Conservation (phyloP, 2,113 vertebrate genomes). For the Leiothrix lutea region DNA sequence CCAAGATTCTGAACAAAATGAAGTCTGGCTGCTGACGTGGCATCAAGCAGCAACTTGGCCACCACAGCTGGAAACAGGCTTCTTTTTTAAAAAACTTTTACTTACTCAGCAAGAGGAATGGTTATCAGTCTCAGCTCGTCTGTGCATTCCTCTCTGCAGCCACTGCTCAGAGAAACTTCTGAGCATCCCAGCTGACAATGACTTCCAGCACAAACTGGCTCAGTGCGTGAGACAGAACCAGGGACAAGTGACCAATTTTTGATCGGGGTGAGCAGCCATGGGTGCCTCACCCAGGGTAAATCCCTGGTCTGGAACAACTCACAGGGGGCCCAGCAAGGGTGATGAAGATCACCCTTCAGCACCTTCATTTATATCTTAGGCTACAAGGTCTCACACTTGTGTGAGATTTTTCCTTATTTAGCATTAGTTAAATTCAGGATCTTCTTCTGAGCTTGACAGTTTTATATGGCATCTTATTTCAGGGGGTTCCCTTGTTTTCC, state of each 20-base stretch:
- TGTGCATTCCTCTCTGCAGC: neutral
- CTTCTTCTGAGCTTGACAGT: neutral
- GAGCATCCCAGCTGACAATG: neutral
- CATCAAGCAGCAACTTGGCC: fast-evolving
- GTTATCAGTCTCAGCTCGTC: neutral
- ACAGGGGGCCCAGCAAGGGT: neutral
- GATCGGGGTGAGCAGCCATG: neutral
- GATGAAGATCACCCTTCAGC: neutral
- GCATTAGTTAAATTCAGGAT: neutral
- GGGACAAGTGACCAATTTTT: fast-evolving
- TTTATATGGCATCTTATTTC: neutral
- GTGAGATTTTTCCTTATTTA: neutral
- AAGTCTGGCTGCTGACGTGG: neutral
- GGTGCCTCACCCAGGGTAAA: neutral
- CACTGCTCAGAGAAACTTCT: neutral
- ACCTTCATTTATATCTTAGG: neutral
- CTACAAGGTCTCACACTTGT: too few relatives aligned
- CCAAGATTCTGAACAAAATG: neutral
- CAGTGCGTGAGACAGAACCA: neutral
- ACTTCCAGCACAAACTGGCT: neutral
- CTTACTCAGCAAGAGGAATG: neutral
- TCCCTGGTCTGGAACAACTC: too few relatives aligned
- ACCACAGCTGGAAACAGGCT: neutral
- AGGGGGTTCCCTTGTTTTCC: neutral
- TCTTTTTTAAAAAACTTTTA: neutral